Evolutionary conservation across 2,888 invertebrate species (phyloP), one percentile per base, ranked within the genome.

Genomic region (Chalcosyrphus nemorum): DNA sequence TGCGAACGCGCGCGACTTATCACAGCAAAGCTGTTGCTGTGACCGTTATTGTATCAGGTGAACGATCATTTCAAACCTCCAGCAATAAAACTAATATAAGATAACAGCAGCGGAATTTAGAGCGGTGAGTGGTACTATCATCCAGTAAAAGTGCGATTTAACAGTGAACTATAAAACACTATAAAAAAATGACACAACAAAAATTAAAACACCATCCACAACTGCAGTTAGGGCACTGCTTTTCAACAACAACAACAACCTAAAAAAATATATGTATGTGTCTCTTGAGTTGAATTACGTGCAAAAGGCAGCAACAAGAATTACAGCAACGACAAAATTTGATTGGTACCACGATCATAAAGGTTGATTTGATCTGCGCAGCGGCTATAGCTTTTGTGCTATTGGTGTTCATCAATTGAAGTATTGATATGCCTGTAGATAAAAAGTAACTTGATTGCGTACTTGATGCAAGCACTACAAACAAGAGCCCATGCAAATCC

Each of bases 61-160:
- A 47, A 35, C 47, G 32, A 45, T 74, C 35, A 59, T 57, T 45
- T 66, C 2, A 63, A 38, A 56, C 35, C 15, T 47, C 38, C 35
- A 61, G 45, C 66, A 68, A 75, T 75, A 56, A 75, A 75, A 75
- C 47, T 45, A 45, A 75, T 61, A 63, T 56, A 56, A 81, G 80
- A 81, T 81, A 81, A 68, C 66, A 52, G 27, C 9, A n/a, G 15
- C 32, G 19, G 29, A 59, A 45, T 21, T 68, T 21, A 47, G 2
- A 63, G 38, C 15, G 56, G 15, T 13, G 41, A n/a, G 72, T n/a
- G 52, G 32, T 45, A 19, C 32, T 29, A 65, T 65, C 70, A 70
- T 47, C 61, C 65, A 63, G 50, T 17, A 43, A 15, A 47, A 24
- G 47, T 35, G 57, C 57, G 32, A 57, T 57, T 45, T 56, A 35